Base-by-base conservation (phyloP, 2,113 vertebrate species). In the Ophthalmolycus amberensis region DNA sequence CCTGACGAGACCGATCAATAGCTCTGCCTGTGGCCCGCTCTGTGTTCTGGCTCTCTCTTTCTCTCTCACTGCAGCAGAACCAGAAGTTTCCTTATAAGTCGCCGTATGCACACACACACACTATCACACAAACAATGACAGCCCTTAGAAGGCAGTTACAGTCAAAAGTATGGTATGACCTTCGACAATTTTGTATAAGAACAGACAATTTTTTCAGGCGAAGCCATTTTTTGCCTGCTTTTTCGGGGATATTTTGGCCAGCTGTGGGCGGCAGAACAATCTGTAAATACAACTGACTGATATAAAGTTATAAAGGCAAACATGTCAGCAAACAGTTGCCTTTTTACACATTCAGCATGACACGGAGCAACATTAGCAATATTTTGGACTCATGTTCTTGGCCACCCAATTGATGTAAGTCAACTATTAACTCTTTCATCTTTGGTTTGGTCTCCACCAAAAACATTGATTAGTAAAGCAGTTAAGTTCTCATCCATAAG, bases 1-100 rank as follows among this genome's bases (percentile, higher is more conserved):
- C 91, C 89, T 94, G 93, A 92, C 75, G 76, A 93, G 88, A 60
- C 65, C 73, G 29, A 94, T 95, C 94, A 44, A 95, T 95, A 89
- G 63, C 75, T 71, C 67, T 86, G 89, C 89, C 83, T 91, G 91
- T 92, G 90, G 91, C 77, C 90, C 29, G 32, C 82, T 84, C 70
- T 40, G 52, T 80, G 75, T 58, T 79, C 68, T 65, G 29, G 29
- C 62, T 83, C 77, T 50, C 52, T n/a, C 52, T 56, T 3, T 58
- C 63, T 85, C 70, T 79, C 73, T 70, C 37, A 69, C 62, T 82
- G 72, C 84, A 84, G 84, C 76, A 88, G 59, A 64, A 71, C 64
- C 56, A 9, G 12, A 9, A 79, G 20, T 42, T 79, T 50, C 77
- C 56, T 25, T 48, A 66, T 59, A 82, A 70, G 63, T 60, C 64